phyloP scores from a whole-genome alignment of 2,888 invertebrate species.

The Pandemis corylana region DNA sequence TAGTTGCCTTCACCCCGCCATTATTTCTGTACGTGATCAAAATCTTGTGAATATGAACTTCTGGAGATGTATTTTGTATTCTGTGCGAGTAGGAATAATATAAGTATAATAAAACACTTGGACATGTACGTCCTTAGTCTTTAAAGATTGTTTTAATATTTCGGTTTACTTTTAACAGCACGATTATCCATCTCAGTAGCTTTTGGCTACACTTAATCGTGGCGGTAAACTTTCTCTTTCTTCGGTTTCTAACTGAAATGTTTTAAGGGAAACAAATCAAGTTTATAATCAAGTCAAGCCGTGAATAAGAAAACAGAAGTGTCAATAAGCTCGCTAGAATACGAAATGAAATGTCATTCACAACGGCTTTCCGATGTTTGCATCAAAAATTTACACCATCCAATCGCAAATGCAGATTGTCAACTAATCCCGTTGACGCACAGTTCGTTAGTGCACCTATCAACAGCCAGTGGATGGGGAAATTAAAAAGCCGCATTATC shows the following conservation, averaged over 20 bases:
- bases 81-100: conserved; percentile 35
- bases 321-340: no score
- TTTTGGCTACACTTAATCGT: no score
- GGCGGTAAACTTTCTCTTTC: no score
- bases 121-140: conserved; percentile 5
- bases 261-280: no score
- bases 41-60: conserved; percentile 45
- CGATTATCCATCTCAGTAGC: neutral
- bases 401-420: conserved; percentile 18
- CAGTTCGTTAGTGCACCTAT: conserved; percentile 50
- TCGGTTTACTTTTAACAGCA: neutral
- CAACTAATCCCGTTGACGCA: conserved; percentile 46
- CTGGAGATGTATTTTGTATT: conserved; percentile 36
- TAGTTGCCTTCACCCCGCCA: conserved; percentile 45
- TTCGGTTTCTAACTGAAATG: no score
- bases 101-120: conserved; percentile 41
- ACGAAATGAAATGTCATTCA: no score
- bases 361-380: neutral
- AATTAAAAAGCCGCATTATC: conserved; percentile 50
- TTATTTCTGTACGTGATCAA: conserved; percentile 51
- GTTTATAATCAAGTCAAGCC: no score
- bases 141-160: conserved; percentile 17
- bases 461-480: conserved; percentile 43
- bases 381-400: neutral
- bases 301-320: no score